Evolutionary conservation across 2,113 vertebrate species (phyloP).

Genomic region (Noctilio leporinus): DNA sequence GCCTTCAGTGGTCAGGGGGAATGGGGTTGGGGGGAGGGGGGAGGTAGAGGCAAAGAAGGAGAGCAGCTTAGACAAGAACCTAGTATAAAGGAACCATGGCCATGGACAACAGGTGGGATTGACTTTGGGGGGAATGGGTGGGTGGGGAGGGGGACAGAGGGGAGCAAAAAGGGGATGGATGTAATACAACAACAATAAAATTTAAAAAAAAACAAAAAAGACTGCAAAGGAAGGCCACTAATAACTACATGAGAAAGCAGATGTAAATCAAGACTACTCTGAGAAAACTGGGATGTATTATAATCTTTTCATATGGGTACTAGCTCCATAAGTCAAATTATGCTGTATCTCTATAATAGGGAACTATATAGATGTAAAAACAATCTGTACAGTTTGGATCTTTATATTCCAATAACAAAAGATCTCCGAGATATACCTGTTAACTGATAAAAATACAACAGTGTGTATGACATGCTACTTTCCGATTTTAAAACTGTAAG

Average conservation of each 20-base stretch:
- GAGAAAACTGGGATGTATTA: background rate
- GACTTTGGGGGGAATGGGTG: no score
- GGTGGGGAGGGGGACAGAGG: no score
- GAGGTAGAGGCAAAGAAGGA: no score
- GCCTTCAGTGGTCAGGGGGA: no score
- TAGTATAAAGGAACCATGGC: no score
- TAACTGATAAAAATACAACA: background rate
- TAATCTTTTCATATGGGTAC: background rate
- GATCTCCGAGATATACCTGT: background rate
- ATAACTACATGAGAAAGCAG: constrained; percentile 2
- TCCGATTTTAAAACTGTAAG: background rate
- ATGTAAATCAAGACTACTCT: background rate
- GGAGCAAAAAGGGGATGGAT: no score
- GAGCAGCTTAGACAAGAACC: no score
- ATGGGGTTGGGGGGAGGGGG: no score
- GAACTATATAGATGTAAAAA: background rate
- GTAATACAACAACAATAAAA: no score
- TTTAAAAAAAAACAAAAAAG: background rate
- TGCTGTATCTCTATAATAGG: background rate
- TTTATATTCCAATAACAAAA: background rate
- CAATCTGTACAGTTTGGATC: no score
- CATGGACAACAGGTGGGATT: no score
- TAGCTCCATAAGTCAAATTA: background rate
- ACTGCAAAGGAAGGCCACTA: background rate
- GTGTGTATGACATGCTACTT: background rate